Evolutionary conservation across 2,888 invertebrate species (phyloP).

Genomic region (Chaetogeoica ovagalla): DNA sequence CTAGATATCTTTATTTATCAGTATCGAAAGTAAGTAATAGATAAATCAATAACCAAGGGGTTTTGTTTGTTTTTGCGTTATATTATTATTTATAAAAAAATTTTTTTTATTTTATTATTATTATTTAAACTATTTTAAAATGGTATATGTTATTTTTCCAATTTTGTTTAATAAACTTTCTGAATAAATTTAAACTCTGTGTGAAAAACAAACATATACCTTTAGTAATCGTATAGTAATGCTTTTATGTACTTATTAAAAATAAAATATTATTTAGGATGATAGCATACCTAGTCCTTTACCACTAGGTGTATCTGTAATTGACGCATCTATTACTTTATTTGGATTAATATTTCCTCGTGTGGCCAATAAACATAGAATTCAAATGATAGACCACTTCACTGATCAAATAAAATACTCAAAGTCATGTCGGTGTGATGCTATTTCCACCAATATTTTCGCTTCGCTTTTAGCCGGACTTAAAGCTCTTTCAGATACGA

Average conservation of each 20-base stretch:
- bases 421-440: slow-evolving; percentile 90
- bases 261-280: slow-evolving; percentile 60
- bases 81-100: not conserved
- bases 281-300: slow-evolving; percentile 75
- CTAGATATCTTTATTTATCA: slow-evolving; percentile 84
- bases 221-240: not conserved
- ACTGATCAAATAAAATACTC: slow-evolving; percentile 91
- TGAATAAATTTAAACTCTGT: not conserved
- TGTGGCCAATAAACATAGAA: slow-evolving; percentile 92
- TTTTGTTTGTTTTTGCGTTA: slow-evolving; percentile 1
- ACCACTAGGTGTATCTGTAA: slow-evolving; percentile 93
- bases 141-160: too few species aligned
- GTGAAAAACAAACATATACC: slow-evolving; percentile 11
- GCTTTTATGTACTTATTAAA: not conserved
- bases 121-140: not conserved
- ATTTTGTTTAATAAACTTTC: too few species aligned
- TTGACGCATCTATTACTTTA: slow-evolving; percentile 88
- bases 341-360: slow-evolving; percentile 94
- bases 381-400: slow-evolving; percentile 97
- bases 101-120: not conserved
- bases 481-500: slow-evolving; percentile 83
- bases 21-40: slow-evolving; percentile 62
- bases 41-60: not conserved
- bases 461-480: slow-evolving; percentile 89
- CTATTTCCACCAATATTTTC: slow-evolving; percentile 94